These are phyloP conservation scores for Platysteira castanea DNA, from an alignment of 2,113 vertebrate species.

Conservation along the genomic window DNA sequence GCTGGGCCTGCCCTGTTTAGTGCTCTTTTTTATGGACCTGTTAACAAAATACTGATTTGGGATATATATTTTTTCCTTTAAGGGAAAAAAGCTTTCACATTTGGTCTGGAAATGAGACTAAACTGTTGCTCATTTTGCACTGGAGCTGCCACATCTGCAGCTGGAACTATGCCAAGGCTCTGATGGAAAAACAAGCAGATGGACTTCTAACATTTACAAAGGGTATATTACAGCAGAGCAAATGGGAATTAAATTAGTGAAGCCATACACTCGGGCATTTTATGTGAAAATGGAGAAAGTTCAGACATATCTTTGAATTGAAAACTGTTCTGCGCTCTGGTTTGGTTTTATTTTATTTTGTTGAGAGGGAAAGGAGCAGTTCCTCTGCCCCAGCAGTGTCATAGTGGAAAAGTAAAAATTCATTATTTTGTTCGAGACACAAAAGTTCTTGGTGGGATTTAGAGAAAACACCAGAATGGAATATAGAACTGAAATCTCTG, in stretches of 20 bases:
- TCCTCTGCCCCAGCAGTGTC: neutral
- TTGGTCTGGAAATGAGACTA: constrained; percentile 18
- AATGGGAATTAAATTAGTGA: constrained; percentile 55
- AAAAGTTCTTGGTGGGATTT: neutral
- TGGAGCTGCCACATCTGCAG: constrained; percentile 51
- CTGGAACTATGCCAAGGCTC: constrained; percentile 6
- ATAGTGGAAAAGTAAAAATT: neutral
- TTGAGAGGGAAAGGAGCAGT: neutral
- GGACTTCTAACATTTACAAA: constrained; percentile 66
- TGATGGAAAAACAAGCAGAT: constrained; percentile 52
- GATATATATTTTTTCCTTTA: neutral
- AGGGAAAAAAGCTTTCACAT: neutral
- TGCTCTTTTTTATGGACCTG: constrained; percentile 28
- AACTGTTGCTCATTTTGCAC: constrained; percentile 9
- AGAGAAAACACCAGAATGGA: neutral
- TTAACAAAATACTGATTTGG: constrained; percentile 16
- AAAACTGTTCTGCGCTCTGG: neutral
- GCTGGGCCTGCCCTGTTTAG: neutral
- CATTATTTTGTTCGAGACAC: neutral
- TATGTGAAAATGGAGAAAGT: neutral
- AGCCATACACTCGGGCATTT: neutral
- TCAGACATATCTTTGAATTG: neutral
- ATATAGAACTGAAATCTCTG: neutral
- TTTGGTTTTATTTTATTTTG: neutral
- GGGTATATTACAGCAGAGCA: constrained; percentile 19